phyloP scores from a whole-genome alignment of 2,113 vertebrate genomes.

The Halichoerus grypus region DNA sequence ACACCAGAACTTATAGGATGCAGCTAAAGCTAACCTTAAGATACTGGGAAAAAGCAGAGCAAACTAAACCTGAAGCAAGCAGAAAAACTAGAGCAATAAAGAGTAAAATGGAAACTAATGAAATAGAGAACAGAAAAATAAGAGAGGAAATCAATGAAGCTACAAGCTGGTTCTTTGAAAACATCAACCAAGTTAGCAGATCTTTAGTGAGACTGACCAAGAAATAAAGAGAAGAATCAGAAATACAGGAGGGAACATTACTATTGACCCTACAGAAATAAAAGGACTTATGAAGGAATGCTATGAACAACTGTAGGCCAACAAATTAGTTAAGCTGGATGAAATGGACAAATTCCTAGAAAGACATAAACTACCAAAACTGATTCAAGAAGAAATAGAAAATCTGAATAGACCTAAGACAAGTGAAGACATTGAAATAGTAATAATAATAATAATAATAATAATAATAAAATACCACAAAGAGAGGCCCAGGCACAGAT shows the following conservation, averaged over 20 bases:
- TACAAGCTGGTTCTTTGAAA: neutral
- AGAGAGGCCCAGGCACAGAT: neutral
- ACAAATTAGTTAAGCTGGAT: neutral
- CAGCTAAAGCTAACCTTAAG: neutral
- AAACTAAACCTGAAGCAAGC: neutral
- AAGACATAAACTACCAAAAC: neutral
- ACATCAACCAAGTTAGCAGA: neutral
- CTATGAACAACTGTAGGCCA: neutral
- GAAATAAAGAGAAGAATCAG: neutral
- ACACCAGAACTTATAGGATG: neutral
- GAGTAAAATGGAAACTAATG: neutral
- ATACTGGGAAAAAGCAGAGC: neutral
- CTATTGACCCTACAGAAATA: neutral
- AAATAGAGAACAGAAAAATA: constrained; percentile 16
- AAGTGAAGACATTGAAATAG: neutral
- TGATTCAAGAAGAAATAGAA: neutral
- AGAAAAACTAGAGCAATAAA: neutral
- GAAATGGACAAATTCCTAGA: neutral
- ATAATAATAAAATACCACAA: neutral
- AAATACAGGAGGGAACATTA: neutral
- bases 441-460: neutral
- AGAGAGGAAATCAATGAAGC: neutral
- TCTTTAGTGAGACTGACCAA: neutral
- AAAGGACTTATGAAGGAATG: neutral
- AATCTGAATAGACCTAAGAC: neutral